Conservation (phyloP, 2,113 vertebrate species). For the Cairina moschata region DNA sequence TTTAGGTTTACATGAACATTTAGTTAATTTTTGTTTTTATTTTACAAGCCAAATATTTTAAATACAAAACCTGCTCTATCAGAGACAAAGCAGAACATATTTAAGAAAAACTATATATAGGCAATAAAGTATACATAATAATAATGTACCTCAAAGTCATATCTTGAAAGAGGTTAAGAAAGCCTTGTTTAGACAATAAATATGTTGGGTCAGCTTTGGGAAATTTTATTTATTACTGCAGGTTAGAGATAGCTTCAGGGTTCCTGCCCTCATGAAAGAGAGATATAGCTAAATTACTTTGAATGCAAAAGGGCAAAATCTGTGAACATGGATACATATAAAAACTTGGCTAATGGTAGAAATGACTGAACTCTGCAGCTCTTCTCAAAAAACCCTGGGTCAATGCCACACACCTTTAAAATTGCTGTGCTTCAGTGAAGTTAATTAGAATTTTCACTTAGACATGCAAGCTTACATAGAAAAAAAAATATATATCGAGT, state of each 20-base stretch:
- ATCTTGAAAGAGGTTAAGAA: not conserved
- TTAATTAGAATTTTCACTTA: not conserved
- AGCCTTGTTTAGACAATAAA: not conserved
- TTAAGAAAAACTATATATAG: not conserved
- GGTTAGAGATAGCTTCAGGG: not conserved
- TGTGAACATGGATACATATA: not conserved
- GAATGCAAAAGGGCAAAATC: not conserved
- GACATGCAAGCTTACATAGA: not conserved
- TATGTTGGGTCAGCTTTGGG: not conserved
- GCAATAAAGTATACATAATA: not conserved
- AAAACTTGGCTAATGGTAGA: not conserved
- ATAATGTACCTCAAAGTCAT: not conserved
- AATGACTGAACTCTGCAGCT: not conserved
- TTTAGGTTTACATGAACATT: not conserved
- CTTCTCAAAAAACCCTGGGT: not conserved
- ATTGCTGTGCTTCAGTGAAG: not conserved
- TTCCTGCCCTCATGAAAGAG: not conserved
- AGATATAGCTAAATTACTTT: not conserved
- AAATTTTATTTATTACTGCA: not conserved
- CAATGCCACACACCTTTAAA: not conserved
- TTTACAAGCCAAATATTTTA: not conserved
- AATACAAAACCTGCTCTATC: not conserved
- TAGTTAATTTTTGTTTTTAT: not conserved
- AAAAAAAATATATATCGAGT: not conserved
- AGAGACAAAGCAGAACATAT: not conserved